A percentile compares a stretch with the other conserved stretches of the same genome.
Evolutionary conservation across 2,888 invertebrate species (phyloP).

Genomic region (Esperia sulphurella): DNA sequence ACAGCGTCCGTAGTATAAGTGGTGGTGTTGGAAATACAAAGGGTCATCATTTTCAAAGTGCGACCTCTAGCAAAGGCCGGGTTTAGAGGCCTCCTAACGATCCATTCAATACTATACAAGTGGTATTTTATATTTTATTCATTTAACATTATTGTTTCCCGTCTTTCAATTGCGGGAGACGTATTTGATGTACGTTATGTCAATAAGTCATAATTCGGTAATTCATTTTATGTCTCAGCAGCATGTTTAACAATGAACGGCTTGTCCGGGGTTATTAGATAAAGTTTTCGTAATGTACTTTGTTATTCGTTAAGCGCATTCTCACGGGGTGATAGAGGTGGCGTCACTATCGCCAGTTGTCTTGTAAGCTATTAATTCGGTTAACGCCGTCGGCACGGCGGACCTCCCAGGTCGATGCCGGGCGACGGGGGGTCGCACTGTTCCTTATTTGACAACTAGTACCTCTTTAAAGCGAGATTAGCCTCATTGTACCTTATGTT

Average conservation of each 20-base stretch:
- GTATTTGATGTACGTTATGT: slow-evolving; percentile 22
- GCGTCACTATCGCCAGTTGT: slow-evolving; percentile 35
- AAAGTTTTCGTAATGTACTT: slow-evolving; percentile 19
- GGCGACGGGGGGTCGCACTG: slow-evolving; percentile 38
- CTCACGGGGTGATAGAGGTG: slow-evolving; percentile 41
- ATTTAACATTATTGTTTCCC: slow-evolving; percentile 34
- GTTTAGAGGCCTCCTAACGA: slow-evolving; percentile 44
- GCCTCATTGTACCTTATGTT: slow-evolving; percentile 31
- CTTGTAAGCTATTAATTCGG: slow-evolving; percentile 60
- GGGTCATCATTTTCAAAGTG: slow-evolving; percentile 40
- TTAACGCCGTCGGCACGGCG: slow-evolving; percentile 26
- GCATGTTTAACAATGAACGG: neutral
- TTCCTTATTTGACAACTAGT: slow-evolving; percentile 48
- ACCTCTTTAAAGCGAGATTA: slow-evolving; percentile 45
- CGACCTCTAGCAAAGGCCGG: slow-evolving; percentile 29
- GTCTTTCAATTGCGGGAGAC: slow-evolving; percentile 24
- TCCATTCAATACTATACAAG: slow-evolving; percentile 49
- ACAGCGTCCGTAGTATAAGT: slow-evolving; percentile 6
- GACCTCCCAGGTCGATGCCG: slow-evolving; percentile 63
- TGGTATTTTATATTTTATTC: slow-evolving; percentile 56
- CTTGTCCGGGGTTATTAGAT: slow-evolving; percentile 6
- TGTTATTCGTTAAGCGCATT: slow-evolving; percentile 28
- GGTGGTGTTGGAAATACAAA: slow-evolving; percentile 39
- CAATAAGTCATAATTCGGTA: slow-evolving; percentile 29
- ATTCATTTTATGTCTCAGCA: slow-evolving; percentile 31